Conservation (phyloP, 2,888 invertebrate species). For the Ormyrus rosae region DNA sequence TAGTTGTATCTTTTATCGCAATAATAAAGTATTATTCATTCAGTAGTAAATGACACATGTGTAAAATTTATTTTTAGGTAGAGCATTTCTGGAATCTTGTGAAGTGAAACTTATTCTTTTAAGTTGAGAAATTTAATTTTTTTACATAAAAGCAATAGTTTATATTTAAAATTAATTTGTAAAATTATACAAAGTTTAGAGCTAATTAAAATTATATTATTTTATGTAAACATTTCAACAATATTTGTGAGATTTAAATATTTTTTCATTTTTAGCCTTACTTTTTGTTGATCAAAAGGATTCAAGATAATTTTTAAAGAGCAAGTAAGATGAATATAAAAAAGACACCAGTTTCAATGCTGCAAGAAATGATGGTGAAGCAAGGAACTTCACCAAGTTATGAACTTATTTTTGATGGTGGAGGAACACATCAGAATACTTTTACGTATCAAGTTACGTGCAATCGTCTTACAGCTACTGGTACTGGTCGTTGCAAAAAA, state of each 20-base stretch:
- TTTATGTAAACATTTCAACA: background rate
- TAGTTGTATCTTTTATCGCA: too few species aligned
- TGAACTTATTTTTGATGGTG: constrained; percentile 71
- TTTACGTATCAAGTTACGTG: constrained; percentile 73
- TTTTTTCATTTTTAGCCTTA: background rate
- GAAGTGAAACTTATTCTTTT: too few species aligned
- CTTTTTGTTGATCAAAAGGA: background rate
- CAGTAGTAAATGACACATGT: too few species aligned
- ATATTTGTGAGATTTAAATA: background rate
- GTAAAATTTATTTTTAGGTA: too few species aligned
- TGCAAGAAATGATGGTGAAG: constrained; percentile 82
- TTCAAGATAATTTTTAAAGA: background rate
- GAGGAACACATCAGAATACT: constrained; percentile 72
- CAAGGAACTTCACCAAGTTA: constrained; percentile 78
- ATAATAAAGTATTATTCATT: too few species aligned
- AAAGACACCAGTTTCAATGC: constrained; percentile 82
- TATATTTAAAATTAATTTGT: too few species aligned
- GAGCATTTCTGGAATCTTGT: too few species aligned
- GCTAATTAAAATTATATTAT: background rate
- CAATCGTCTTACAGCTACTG: constrained; percentile 67
- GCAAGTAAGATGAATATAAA: constrained; percentile 49
- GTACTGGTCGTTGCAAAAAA: constrained; percentile 74
- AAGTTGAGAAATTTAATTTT: too few species aligned
- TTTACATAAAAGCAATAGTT: too few species aligned
- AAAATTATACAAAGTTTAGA: too few species aligned